These are phyloP conservation scores for Melanotaenia nigrans DNA, from an alignment of 2,797 vertebrate genomes.

Conservation along the genomic window DNA sequence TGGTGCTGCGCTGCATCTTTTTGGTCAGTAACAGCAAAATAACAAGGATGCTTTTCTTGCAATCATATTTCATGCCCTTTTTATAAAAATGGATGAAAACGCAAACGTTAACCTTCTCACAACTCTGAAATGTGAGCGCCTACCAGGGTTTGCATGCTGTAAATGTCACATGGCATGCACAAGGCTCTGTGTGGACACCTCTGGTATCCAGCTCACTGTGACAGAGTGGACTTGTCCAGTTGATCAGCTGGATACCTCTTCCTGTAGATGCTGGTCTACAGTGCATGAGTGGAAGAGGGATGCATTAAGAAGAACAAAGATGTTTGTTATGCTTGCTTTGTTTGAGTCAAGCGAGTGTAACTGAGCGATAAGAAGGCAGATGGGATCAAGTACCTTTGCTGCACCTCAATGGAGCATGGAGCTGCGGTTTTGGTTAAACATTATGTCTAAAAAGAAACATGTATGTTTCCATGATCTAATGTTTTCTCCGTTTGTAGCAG, in stretches of 20 bases:
- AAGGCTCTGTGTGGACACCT: not conserved
- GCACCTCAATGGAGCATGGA: conserved; percentile 48
- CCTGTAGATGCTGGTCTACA: not conserved
- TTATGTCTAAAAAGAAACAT: conserved; percentile 18
- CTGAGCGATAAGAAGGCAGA: not conserved
- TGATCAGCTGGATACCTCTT: not conserved
- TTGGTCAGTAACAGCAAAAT: not conserved
- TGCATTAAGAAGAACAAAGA: not conserved
- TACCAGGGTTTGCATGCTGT: not conserved
- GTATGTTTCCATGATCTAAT: conserved; percentile 48
- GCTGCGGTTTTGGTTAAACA: conserved; percentile 32
- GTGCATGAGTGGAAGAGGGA: not conserved
- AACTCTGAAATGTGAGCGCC: not conserved
- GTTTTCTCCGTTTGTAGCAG: conserved; percentile 56
- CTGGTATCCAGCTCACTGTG: not conserved
- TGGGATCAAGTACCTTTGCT: conserved; percentile 15
- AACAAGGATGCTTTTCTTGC: not conserved
- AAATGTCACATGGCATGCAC: not conserved
- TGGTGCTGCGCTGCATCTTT: not conserved
- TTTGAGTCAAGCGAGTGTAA: not conserved
- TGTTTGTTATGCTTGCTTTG: no score
- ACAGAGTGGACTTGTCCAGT: not conserved
- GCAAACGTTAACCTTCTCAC: not conserved
- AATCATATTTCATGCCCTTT: not conserved
- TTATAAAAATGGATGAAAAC: not conserved